Percentiles rank a stretch among this genome's conserved stretches.
These are phyloP conservation scores for Lacanobia oleracea DNA, from an alignment of 2,888 invertebrate species.

Conservation along the genomic window DNA sequence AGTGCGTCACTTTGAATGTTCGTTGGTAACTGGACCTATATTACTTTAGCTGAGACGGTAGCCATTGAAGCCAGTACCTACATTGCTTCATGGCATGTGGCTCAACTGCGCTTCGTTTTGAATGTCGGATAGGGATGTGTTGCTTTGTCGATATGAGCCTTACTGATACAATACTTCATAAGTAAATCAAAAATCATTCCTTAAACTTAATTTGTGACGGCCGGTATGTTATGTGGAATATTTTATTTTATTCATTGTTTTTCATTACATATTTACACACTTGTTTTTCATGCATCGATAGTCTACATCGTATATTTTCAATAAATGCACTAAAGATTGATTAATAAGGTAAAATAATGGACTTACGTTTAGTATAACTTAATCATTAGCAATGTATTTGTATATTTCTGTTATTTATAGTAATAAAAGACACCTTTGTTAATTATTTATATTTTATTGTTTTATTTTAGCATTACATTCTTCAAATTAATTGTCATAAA, in stretches of 20 bases:
- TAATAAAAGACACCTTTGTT: conserved; percentile 62
- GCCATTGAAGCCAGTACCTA: background rate
- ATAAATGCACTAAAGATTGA: conserved; percentile 19
- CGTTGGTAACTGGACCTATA: background rate
- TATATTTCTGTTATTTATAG: conserved; percentile 50
- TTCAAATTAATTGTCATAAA: conserved; percentile 38
- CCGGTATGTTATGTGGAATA: background rate
- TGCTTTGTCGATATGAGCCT: background rate
- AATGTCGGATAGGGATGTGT: background rate
- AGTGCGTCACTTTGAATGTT: background rate
- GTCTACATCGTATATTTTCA: background rate
- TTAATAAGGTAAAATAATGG: conserved; percentile 28
- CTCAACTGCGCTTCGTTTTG: background rate
- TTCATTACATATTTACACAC: conserved; percentile 18
- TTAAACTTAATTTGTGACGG: conserved; percentile 12
- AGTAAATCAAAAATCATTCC: conserved; percentile 31
- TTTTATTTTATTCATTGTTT: conserved; percentile 17
- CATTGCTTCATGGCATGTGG: conserved; percentile 17
- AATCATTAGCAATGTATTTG: conserved; percentile 38
- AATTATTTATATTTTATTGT: conserved; percentile 62
- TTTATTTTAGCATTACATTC: conserved; percentile 60
- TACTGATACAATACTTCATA: background rate
- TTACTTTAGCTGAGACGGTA: background rate
- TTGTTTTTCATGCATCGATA: conserved; percentile 11
- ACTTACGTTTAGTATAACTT: conserved; percentile 37